Conservation (phyloP, 2,888 invertebrate species). For the Clostera curtula region DNA sequence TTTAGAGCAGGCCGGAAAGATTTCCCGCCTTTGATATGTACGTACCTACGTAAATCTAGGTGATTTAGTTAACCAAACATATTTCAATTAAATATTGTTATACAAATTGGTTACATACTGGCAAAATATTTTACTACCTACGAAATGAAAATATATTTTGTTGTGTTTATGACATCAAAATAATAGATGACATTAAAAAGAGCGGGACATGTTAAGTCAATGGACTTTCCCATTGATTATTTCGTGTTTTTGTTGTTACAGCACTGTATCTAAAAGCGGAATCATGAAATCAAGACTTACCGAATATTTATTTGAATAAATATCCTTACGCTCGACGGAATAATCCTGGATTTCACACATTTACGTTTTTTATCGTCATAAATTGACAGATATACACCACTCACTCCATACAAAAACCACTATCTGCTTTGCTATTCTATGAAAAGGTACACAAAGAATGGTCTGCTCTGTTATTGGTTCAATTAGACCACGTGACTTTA, state of each 20-base stretch:
- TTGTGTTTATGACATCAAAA: constrained; percentile 9
- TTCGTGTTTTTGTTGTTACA: constrained; percentile 43
- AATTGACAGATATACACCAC: constrained; percentile 72
- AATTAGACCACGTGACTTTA: constrained; percentile 66
- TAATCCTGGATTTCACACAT: constrained; percentile 83
- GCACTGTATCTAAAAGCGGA: constrained; percentile 16
- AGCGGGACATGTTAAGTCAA: constrained; percentile 61
- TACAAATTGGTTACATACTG: too few species aligned
- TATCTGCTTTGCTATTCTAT: constrained; percentile 69
- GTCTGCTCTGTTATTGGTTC: constrained; percentile 62
- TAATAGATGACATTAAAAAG: constrained; percentile 62
- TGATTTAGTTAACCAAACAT: neutral
- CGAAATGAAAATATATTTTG: constrained; percentile 1
- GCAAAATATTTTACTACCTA: neutral
- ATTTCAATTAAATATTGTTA: too few species aligned
- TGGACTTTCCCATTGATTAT: constrained; percentile 60
- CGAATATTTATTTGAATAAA: constrained; percentile 78
- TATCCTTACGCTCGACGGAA: constrained; percentile 79
- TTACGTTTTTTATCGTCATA: constrained; percentile 68
- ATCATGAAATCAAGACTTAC: constrained; percentile 66
- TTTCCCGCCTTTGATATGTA: constrained; percentile 56
- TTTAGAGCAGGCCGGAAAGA: constrained; percentile 16
- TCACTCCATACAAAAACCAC: constrained; percentile 71
- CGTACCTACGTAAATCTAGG: constrained; percentile 4
- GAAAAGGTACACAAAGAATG: constrained; percentile 76